Percentiles rank a stretch among this genome's conserved stretches.
phyloP scores from a whole-genome alignment of 1,140 invertebrate species.

The Pogonomyrmex californicus region DNA sequence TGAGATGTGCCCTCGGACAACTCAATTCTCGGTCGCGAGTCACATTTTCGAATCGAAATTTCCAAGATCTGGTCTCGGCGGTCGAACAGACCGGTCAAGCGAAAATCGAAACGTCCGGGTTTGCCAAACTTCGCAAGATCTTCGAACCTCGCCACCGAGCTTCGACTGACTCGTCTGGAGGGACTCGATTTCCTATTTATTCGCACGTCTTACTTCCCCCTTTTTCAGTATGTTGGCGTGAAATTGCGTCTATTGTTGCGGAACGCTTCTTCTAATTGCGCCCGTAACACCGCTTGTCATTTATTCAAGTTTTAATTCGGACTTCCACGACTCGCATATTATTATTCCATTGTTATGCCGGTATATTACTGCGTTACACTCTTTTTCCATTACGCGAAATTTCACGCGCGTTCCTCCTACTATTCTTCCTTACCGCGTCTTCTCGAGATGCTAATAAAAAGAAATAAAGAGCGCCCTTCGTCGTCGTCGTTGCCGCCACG shows the following conservation, averaged over 20 bases:
- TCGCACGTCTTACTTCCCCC: background rate
- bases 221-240: no score
- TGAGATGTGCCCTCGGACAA: background rate
- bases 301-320: background rate
- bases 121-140: background rate
- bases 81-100: no score
- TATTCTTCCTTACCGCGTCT: background rate
- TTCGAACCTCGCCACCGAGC: background rate
- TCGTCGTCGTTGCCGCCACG: background rate
- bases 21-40: slow-evolving; percentile 1
- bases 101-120: slow-evolving; percentile 11
- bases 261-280: background rate
- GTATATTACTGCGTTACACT: slow-evolving; percentile 27
- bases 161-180: background rate
- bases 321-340: background rate
- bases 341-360: slow-evolving; percentile 24
- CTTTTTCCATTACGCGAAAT: slow-evolving; percentile 30
- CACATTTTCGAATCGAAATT: slow-evolving; percentile 13
- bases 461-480: slow-evolving; percentile 26
- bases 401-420: slow-evolving; percentile 30
- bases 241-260: background rate
- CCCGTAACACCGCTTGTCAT: background rate
- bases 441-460: slow-evolving; percentile 39
- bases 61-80: background rate
- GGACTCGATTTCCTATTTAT: slow-evolving; percentile 14